Evolutionary conservation across 2,888 invertebrate genomes (phyloP).

Genomic region (Microchrysa polita): DNA sequence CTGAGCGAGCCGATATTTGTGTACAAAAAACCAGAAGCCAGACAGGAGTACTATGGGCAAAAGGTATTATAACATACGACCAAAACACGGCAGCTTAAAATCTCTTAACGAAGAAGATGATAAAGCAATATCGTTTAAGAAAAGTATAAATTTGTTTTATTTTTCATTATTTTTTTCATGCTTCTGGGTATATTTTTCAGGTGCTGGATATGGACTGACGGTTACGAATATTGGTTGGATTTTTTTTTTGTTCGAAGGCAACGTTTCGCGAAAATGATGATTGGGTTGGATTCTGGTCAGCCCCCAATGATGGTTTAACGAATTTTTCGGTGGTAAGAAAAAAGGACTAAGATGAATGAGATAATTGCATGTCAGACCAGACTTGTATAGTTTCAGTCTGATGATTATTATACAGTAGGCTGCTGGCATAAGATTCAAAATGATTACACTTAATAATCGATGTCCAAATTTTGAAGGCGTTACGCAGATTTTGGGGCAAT

Average conservation of each 20-base stretch:
- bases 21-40: slow-evolving; percentile 25
- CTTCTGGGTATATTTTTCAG: slow-evolving; percentile 38
- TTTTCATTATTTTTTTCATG: slow-evolving; percentile 16
- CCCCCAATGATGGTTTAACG: background rate
- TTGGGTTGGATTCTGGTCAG: slow-evolving; percentile 7
- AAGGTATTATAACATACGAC: background rate
- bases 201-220: slow-evolving; percentile 1
- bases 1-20: background rate
- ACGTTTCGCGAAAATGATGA: slow-evolving; percentile 19
- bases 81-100: background rate
- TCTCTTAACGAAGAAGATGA: slow-evolving; percentile 33
- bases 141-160: slow-evolving; percentile 8
- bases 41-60: background rate
- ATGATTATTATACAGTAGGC: too few relatives aligned
- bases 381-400: too few relatives aligned
- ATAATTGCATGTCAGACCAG: background rate
- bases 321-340: slow-evolving; percentile 1
- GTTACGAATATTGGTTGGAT: background rate
- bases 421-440: too few relatives aligned
- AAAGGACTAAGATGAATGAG: background rate
- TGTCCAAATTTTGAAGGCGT: too few relatives aligned
- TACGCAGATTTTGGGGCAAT: too few relatives aligned
- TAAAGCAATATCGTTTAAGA: slow-evolving; percentile 38
- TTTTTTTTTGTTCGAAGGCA: slow-evolving; percentile 12
- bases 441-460: too few relatives aligned